Conservation (phyloP, 1,140 invertebrate species). For the Drosophila arawakana region DNA sequence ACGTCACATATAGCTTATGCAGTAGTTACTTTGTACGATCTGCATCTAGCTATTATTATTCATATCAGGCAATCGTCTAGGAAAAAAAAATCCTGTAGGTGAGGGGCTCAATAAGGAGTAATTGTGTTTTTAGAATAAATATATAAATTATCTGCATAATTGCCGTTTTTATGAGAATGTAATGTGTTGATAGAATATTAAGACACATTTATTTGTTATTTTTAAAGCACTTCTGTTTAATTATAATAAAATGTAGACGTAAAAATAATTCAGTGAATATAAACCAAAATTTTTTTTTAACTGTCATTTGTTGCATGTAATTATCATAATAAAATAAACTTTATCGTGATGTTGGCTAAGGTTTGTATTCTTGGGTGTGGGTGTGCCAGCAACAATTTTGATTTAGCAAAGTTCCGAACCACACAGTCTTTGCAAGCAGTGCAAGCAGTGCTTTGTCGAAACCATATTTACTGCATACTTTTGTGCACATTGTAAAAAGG, state of each 20-base stretch:
- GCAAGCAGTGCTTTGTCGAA: no score
- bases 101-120: conserved; percentile 31
- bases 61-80: conserved; percentile 55
- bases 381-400: no score
- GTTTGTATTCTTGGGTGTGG: no score
- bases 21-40: conserved; percentile 12
- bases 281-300: no score
- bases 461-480: no score
- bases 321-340: no score
- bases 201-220: conserved; percentile 14
- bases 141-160: conserved; percentile 20
- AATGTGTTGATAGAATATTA: conserved; percentile 13
- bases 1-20: conserved; percentile 44
- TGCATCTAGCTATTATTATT: conserved; percentile 57
- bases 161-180: conserved; percentile 16
- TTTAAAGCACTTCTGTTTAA: neutral
- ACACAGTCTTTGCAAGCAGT: no score
- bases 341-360: no score
- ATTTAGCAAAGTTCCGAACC: no score
- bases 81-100: neutral
- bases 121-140: conserved; percentile 27
- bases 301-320: neutral
- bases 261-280: no score
- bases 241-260: no score
- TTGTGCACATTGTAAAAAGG: no score